Base-by-base conservation (phyloP, 1,140 invertebrate species). In the Leptopilina clavipes region DNA sequence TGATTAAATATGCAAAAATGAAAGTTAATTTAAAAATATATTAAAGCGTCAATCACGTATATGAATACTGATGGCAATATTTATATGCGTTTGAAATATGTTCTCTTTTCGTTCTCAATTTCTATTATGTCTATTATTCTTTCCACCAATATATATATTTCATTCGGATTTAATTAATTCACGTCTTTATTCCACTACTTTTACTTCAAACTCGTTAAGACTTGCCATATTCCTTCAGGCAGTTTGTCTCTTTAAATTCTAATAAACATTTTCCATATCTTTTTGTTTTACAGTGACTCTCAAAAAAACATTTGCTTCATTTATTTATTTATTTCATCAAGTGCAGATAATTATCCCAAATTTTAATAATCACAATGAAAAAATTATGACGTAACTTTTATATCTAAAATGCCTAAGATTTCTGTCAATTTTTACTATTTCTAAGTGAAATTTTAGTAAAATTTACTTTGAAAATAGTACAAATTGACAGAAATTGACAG, bases 231-330 rank as follows among this genome's bases (percentile, higher is more conserved):
- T 65, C 22, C 59, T 37, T 14, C 22, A 31, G 59, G 25, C 22
- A 65, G 12, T 65, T 22, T 65, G 59, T 65, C 59, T 31, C 59
- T 65, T 31, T n/a, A n/a, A 22, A n/a, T 65, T n/a, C 59, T 65
- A 37, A 65, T 65, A 31, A 65, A 65, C 22, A 31, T 65, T 31
- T 22, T 25, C 22, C 56, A 25, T 19, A 22, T 25, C 59, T 25
- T 31, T 31, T 65, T 12, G 3, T n/a, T 65, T 65, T 52, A 9
- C 48, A 52, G 48, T 52, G 48, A 52, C 48, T 52, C 48, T 52
- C 48, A 52, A 3, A 5, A 52, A 18, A 52, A n/a, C 14, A 52
- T 17, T n/a, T n/a, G n/a, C n/a, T n/a, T n/a, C n/a, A n/a, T n/a
- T n/a, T n/a, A n/a, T n/a, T n/a, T n/a, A n/a, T n/a, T n/a, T n/a